Evolutionary conservation across 2,888 invertebrate species (phyloP).

Genomic region (Helicoverpa assulta): DNA sequence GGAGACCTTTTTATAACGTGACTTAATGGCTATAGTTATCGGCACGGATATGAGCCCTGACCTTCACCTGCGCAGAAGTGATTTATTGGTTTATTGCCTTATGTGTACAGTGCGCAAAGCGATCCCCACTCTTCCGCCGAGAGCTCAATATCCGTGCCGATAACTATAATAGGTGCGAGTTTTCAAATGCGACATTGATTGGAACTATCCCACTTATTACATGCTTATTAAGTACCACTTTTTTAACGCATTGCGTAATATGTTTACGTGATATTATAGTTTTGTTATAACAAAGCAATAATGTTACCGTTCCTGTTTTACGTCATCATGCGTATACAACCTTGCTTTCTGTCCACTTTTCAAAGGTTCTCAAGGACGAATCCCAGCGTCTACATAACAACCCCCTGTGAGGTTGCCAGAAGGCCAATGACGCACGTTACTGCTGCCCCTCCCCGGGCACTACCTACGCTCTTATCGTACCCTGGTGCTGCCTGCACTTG

Average conservation of each 20-base stretch:
- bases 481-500: conserved; percentile 75
- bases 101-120: too few species aligned
- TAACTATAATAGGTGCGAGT: too few species aligned
- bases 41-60: too few species aligned
- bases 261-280: conserved; percentile 10
- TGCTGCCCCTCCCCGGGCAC: conserved; percentile 52
- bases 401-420: conserved; percentile 54
- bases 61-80: too few species aligned
- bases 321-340: conserved; percentile 19
- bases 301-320: conserved; percentile 17
- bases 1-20: neutral
- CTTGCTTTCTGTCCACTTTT: conserved; percentile 19
- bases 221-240: too few species aligned
- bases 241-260: too few species aligned
- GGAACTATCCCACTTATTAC: neutral
- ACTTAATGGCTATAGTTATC: too few species aligned
- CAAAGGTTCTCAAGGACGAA: conserved; percentile 36
- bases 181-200: neutral
- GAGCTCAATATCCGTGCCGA: too few species aligned
- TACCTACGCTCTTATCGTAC: conserved; percentile 62
- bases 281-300: conserved; percentile 10
- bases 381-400: conserved; percentile 38
- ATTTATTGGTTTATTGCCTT: too few species aligned
- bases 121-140: too few species aligned
- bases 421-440: conserved; percentile 71